Percentiles rank a stretch among this genome's conserved stretches.
Evolutionary conservation across 2,113 vertebrate genomes (phyloP).

Genomic region (Pterocles gutturalis): DNA sequence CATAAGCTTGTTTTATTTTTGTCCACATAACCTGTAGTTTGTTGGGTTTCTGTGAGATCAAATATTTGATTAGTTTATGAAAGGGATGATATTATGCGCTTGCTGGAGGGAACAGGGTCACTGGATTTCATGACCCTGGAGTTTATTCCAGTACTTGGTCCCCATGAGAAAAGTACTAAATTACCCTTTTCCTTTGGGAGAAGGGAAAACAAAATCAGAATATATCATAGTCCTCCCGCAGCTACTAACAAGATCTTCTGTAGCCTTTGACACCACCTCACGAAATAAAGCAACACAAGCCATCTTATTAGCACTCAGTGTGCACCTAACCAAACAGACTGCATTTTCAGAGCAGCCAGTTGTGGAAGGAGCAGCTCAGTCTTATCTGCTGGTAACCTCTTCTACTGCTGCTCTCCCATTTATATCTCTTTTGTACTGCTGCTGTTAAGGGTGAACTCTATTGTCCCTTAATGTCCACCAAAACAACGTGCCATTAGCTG

Average conservation of each 20-base stretch:
- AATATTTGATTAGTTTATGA: conserved; percentile 53
- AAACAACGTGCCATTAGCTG: neutral
- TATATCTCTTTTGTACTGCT: neutral
- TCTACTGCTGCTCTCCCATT: neutral
- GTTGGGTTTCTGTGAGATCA: conserved; percentile 28
- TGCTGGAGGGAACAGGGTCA: conserved; percentile 6
- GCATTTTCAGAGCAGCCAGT: neutral
- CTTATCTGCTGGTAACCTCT: neutral
- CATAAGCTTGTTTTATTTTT: conserved; percentile 24
- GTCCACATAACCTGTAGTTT: conserved; percentile 36
- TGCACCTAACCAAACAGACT: neutral
- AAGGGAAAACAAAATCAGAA: conserved; percentile 34
- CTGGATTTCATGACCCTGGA: conserved; percentile 12
- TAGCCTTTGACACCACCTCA: conserved; percentile 46
- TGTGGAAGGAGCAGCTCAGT: neutral
- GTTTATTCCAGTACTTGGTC: conserved; percentile 12
- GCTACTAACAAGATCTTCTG: conserved; percentile 27
- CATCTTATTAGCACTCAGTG: neutral
- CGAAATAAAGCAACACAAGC: neutral
- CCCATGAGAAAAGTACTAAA: conserved; percentile 50
- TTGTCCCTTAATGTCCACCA: neutral
- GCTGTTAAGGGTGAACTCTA: neutral
- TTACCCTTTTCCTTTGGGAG: conserved; percentile 15
- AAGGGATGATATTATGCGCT: conserved; percentile 25
- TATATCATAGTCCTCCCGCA: neutral